Evolutionary conservation across 2,113 vertebrate genomes (phyloP).

Genomic region (Herpetotheres cachinnans): DNA sequence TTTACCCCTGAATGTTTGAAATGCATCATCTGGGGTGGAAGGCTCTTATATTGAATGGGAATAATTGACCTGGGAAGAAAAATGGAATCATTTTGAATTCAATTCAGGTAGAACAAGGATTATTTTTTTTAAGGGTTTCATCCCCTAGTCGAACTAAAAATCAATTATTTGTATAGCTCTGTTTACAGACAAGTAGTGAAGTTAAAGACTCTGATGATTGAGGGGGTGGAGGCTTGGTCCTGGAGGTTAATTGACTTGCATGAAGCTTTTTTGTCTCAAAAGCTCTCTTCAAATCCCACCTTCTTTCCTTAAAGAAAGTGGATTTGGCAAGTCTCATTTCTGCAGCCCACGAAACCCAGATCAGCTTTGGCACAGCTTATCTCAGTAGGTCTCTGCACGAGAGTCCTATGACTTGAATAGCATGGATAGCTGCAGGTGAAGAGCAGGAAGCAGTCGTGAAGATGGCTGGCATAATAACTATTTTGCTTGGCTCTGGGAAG

Average conservation of each 20-base stretch:
- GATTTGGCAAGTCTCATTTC: neutral
- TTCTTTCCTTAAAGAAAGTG: neutral
- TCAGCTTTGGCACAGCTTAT: neutral
- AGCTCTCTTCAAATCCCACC: neutral
- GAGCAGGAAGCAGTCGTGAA: neutral
- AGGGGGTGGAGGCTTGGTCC: neutral
- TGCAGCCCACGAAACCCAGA: neutral
- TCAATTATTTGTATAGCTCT: constrained; percentile 3
- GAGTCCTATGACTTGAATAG: neutral
- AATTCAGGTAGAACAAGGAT: neutral
- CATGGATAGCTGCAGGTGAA: neutral
- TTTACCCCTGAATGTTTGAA: neutral
- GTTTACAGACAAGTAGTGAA: neutral
- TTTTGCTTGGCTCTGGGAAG: neutral
- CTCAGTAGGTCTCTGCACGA: neutral
- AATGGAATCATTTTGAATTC: neutral
- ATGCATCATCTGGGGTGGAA: neutral
- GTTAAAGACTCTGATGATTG: neutral
- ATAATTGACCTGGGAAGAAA: neutral
- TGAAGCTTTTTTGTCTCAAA: neutral
- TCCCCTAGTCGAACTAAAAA: neutral
- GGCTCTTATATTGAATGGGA: neutral
- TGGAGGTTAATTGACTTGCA: constrained; percentile 2
- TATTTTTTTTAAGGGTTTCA: neutral
- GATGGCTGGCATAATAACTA: fast-evolving